These are phyloP conservation scores for Dicyrtoma fusca DNA, from an alignment of 2,888 invertebrate genomes.

Conservation along the genomic window DNA sequence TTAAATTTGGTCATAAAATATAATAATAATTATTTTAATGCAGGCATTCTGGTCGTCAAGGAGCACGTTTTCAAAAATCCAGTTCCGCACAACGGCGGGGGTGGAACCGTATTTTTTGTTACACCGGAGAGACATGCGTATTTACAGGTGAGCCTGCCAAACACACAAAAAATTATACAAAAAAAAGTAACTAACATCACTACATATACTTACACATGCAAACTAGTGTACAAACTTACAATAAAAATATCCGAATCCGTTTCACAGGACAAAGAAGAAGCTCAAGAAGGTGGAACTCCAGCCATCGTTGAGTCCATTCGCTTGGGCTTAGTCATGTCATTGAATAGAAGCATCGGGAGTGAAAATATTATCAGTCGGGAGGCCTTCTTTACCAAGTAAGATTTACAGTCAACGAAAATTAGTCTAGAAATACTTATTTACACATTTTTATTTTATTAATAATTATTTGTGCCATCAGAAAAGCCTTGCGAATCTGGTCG, in stretches of 20 bases:
- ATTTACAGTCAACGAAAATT: no score
- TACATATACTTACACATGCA: neutral
- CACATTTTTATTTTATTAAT: neutral
- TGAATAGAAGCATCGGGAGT: slow-evolving; percentile 71
- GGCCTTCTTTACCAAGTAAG: slow-evolving; percentile 39
- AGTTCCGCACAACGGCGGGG: slow-evolving; percentile 64
- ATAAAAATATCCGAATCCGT: neutral
- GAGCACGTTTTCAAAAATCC: slow-evolving; percentile 64
- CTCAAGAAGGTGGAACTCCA: slow-evolving; percentile 74
- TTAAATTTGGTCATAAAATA: neutral
- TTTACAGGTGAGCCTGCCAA: slow-evolving; percentile 60
- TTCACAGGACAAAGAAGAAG: slow-evolving; percentile 65
- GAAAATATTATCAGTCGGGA: slow-evolving; percentile 38
- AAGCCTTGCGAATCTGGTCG: slow-evolving; percentile 37
- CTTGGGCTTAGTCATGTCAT: slow-evolving; percentile 80
- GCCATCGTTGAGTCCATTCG: slow-evolving; percentile 79
- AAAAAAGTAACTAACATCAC: neutral
- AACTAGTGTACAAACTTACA: slow-evolving; percentile 2
- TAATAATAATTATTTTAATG: slow-evolving; percentile 36
- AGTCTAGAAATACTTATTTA: neutral
- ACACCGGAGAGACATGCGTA: slow-evolving; percentile 61
- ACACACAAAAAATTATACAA: neutral
- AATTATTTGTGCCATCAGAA: slow-evolving; percentile 32
- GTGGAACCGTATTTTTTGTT: slow-evolving; percentile 65
- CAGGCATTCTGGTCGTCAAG: slow-evolving; percentile 69